These are phyloP conservation scores for Ophioderma brevispina DNA, from an alignment of 35 echinoderm and acorn worm genomes.

Conservation along the genomic window DNA sequence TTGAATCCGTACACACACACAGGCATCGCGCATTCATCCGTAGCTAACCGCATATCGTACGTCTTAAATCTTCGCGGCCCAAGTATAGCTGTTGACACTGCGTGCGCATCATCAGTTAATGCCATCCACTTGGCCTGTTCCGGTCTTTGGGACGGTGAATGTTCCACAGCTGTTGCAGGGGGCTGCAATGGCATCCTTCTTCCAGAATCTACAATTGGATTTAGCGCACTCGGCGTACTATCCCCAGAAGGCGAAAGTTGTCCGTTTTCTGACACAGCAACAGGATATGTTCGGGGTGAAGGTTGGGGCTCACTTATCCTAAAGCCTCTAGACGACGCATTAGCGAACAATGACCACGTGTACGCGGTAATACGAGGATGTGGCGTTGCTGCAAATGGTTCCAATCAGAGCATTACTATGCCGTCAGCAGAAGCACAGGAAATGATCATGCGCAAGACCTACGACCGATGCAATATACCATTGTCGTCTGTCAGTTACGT, in stretches of 20 bases:
- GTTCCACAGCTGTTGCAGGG: constrained; percentile 68
- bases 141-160: constrained; percentile 73
- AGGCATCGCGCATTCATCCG: constrained; percentile 75
- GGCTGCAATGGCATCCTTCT: constrained; percentile 65
- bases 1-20: constrained; percentile 84
- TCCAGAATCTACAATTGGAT: constrained; percentile 91
- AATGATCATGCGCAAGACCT: constrained; percentile 74
- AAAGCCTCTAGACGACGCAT: constrained; percentile 77
- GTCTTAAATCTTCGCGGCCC: constrained; percentile 87
- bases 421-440: constrained; percentile 67
- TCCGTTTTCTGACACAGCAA: constrained; percentile 83
- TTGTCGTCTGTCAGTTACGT: constrained; percentile 75
- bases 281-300: constrained; percentile 93
- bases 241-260: constrained; percentile 85
- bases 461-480: constrained; percentile 73
- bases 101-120: constrained; percentile 82
- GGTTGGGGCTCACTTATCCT: constrained; percentile 88
- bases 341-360: constrained; percentile 84
- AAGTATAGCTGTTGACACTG: constrained; percentile 80
- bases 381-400: constrained; percentile 76
- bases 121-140: constrained; percentile 88
- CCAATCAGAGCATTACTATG: constrained; percentile 85
- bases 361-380: constrained; percentile 79
- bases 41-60: constrained; percentile 93
- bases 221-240: constrained; percentile 87